Percentiles rank a stretch among this genome's conserved stretches.
Evolutionary conservation across 2,113 vertebrate genomes (phyloP).

Genomic region (Dendrocopos noguchii): DNA sequence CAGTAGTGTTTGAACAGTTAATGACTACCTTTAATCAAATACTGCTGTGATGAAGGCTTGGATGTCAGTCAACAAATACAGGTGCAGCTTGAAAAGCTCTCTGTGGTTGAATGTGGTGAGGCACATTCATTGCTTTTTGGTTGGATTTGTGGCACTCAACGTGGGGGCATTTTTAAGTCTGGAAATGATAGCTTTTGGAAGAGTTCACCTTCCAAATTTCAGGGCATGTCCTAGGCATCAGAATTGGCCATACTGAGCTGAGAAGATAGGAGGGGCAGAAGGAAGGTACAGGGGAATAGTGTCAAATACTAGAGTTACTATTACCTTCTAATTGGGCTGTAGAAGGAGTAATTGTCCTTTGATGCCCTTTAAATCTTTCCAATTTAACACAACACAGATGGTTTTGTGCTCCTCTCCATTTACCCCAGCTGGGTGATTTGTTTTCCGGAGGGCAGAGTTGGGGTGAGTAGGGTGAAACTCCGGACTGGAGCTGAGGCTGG

Average conservation of each 20-base stretch:
- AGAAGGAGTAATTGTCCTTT: background rate
- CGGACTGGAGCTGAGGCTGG: background rate
- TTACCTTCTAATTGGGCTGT: background rate
- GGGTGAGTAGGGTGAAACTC: background rate
- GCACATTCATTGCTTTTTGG: background rate
- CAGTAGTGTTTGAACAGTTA: background rate
- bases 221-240: background rate
- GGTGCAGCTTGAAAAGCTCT: background rate
- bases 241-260: background rate
- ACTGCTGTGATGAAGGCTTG: background rate
- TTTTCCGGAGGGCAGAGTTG: background rate
- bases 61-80: background rate
- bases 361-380: background rate
- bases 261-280: background rate
- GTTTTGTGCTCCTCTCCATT: background rate
- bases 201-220: background rate
- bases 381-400: background rate
- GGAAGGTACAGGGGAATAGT: background rate
- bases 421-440: background rate
- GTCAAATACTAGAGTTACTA: background rate
- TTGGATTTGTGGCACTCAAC: background rate
- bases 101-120: background rate
- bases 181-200: background rate
- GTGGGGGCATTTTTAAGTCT: background rate
- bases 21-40: background rate